Evolutionary conservation across 2,888 invertebrate species (phyloP), one percentile per base, ranked within the genome.

Genomic region (Bombylius discolor): DNA sequence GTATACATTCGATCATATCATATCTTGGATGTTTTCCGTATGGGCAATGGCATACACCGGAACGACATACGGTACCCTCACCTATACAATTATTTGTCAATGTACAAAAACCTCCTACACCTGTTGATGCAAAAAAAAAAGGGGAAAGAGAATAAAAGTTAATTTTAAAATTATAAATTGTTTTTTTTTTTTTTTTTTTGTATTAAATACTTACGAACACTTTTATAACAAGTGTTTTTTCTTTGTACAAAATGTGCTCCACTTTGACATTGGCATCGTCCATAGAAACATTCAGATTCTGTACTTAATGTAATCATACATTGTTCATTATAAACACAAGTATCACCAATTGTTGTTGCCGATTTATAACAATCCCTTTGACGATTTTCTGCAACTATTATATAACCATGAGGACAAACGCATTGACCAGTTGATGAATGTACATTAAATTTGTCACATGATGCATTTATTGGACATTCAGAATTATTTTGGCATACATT

Each of bases 31-130:
- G 73, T 57, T 68, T 65, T 12, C 61, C 61, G 52, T 66, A 60
- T 12, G 69, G 70, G 62, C 74, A 73, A 1, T 61, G 63, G 59
- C 74, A 74, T 34, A 64, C 64, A 39, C 71, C 70, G 33, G 62
- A 61, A 5, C 66, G 64, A 61, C 74, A 74, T 56, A 66, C 69
- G 45, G 68, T 67, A 5, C 62, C 66, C 13, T 64, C 64, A 47
- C 69, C 65, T 57, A 69, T 63, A 61, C 74, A 74, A 60, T 74
- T 73, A 52, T 66, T 66, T 32, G 66, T 65, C 32, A 70, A 67
- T 52, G 66, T 62, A 57, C 74, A 74, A 51, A 61, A 62, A 34
- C 66, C 61, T 33, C 71, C 71, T 32, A 74, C 62, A 51, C 65
- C 74, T 74, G 51, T 23, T 23, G 23, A 23, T 23, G 23, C 23